Evolutionary conservation across 2,888 invertebrate genomes (phyloP), one percentile per base, ranked within the genome.

Genomic region (Drosophila vallismaia): DNA sequence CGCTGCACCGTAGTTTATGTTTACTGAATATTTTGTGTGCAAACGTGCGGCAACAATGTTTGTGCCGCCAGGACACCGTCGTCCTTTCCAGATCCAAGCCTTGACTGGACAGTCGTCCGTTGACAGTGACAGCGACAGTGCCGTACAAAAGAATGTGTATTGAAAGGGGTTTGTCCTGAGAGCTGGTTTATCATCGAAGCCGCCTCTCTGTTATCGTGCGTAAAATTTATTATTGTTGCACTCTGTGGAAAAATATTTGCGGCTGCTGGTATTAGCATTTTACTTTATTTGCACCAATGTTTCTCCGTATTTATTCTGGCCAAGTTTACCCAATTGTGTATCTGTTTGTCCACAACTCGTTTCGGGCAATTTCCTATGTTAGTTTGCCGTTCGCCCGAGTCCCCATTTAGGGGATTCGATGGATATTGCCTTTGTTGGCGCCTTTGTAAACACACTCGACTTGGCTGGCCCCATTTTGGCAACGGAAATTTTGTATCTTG

Each of bases 151-250:
- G 44, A 4, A 19, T 4, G 24, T 10, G 12, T 24, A 55, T 31
- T 8, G 9, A 24, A 14, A 14, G 29, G 42, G 24, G 36, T 7
- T 44, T 31, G 42, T 9, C n/a, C n/a, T 9, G 36, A 6, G 12
- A 19, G 49, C 40, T 56, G 12, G 72, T 69, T 76, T 57, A 49
- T 8, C 59, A 38, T 56, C 29, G 46, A 31, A 49, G 56, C 57
- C 31, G 50, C 62, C 55, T 56, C 66, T 29, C 48, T 66, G 53
- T 67, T 71, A 38, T 60, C 68, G 60, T 71, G 69, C 54, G 36
- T 60, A 52, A 57, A 77, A 81, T 81, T 76, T 82, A 81, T 82
- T 79, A 57, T 75, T 64, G 66, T 74, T 78, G 67, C 78, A 74
- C 73, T 79, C 64, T 68, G 67, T 69, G 52, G 59, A 46, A 71